Percentiles rank a stretch among this genome's conserved stretches.
phyloP scores from a whole-genome alignment of 2,888 invertebrate genomes.

The Anoncus sp. region DNA sequence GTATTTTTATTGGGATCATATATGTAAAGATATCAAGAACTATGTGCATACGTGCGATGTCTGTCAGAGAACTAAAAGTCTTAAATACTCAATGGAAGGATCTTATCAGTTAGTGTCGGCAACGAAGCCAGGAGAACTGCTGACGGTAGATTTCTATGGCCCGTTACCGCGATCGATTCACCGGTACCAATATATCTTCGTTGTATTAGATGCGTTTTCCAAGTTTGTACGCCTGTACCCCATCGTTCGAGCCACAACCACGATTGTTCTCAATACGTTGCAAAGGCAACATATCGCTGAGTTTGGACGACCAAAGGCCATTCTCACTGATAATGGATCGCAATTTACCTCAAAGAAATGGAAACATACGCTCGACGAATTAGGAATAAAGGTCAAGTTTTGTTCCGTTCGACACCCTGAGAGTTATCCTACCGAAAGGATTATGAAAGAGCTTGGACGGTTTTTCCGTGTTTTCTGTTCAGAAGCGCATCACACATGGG shows the following conservation, averaged over 20 bases:
- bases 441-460: conserved; percentile 10
- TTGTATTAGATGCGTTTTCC: conserved; percentile 34
- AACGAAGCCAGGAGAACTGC: no score
- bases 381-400: conserved; percentile 10
- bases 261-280: conserved; percentile 38
- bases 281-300: conserved; percentile 28
- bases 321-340: conserved; percentile 72
- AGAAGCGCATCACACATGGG: conserved; percentile 21
- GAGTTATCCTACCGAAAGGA: conserved; percentile 65
- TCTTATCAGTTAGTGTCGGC: no score
- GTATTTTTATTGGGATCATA: no score
- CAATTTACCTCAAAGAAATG: conserved; percentile 67
- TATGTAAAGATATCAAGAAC: no score
- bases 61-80: no score
- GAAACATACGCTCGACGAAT: conserved; percentile 44
- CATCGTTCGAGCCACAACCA: conserved; percentile 65
- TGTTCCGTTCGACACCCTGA: conserved; percentile 64
- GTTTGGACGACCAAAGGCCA: conserved; percentile 54
- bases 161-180: no score
- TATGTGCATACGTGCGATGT: no score
- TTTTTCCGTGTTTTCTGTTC: conserved; percentile 11
- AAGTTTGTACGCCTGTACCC: conserved; percentile 44
- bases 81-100: no score
- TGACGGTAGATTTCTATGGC: no score
- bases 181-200: neutral